Percentiles rank a stretch among this genome's conserved stretches.
These are phyloP conservation scores for Tarsius wallacei DNA, from an alignment of 2,797 vertebrate genomes.

Conservation along the genomic window DNA sequence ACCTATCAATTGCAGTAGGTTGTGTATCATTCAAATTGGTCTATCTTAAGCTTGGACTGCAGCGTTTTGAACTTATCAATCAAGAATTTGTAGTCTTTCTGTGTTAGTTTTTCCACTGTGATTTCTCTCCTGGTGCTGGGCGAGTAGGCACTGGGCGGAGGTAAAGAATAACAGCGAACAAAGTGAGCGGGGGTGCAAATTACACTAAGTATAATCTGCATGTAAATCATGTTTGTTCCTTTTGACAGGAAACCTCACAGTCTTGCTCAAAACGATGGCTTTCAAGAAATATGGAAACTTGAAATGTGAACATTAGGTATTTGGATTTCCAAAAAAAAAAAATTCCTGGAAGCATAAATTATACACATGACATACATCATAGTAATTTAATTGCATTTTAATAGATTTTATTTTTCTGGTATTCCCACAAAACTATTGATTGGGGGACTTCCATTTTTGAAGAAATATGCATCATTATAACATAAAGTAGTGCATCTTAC, in stretches of 20 bases:
- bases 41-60: background rate
- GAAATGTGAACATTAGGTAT: background rate
- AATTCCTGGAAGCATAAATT: background rate
- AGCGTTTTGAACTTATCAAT: background rate
- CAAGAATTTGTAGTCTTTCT: background rate
- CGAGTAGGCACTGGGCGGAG: background rate
- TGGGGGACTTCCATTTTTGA: background rate
- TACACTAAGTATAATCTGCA: background rate
- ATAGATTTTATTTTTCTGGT: slow-evolving; percentile 24
- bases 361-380: background rate
- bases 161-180: background rate
- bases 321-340: background rate
- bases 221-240: background rate
- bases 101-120: background rate
- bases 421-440: background rate
- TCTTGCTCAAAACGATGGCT: background rate
- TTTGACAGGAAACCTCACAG: background rate
- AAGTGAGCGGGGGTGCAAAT: background rate
- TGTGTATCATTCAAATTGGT: background rate
- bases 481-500: background rate
- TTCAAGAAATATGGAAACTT: background rate
- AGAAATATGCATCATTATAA: background rate
- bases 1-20: background rate
- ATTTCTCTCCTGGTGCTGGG: background rate
- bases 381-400: slow-evolving; percentile 48